These are phyloP conservation scores for Anolis apletophallus DNA, from an alignment of 2,797 vertebrate genomes.

Conservation along the genomic window DNA sequence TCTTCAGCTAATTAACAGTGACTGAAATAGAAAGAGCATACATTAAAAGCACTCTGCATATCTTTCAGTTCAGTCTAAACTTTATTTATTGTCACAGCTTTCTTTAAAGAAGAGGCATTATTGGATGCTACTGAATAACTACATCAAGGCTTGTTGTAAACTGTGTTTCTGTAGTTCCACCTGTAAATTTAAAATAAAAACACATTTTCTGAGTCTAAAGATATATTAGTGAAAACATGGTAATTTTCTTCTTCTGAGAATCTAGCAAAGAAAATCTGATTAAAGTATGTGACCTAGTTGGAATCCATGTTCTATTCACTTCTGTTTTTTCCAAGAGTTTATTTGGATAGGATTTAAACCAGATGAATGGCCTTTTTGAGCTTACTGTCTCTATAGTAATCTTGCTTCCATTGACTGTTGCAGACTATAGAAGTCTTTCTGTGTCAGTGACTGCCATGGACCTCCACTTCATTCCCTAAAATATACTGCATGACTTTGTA, in stretches of 20 bases:
- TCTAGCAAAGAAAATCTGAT: not conserved
- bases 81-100: conserved; percentile 5
- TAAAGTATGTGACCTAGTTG: not conserved
- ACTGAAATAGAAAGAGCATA: conserved; percentile 28
- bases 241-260: conserved; percentile 26
- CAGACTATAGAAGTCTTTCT: not conserved
- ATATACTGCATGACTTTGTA: not conserved
- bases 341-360: not conserved
- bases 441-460: not conserved
- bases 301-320: not conserved
- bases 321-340: not conserved
- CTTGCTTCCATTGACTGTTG: not conserved
- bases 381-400: not conserved
- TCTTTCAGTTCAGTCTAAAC: not conserved
- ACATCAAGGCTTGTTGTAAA: not conserved
- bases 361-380: not conserved
- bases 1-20: conserved; percentile 53
- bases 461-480: not conserved
- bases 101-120: conserved; percentile 9
- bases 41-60: conserved; percentile 17
- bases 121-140: not conserved
- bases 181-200: conserved; percentile 5
- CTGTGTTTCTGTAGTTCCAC: not conserved
- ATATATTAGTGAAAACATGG: conserved; percentile 6
- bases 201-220: not conserved